Base-by-base conservation (phyloP, 2,888 invertebrate genomes). In the Dryomyza anilis region DNA sequence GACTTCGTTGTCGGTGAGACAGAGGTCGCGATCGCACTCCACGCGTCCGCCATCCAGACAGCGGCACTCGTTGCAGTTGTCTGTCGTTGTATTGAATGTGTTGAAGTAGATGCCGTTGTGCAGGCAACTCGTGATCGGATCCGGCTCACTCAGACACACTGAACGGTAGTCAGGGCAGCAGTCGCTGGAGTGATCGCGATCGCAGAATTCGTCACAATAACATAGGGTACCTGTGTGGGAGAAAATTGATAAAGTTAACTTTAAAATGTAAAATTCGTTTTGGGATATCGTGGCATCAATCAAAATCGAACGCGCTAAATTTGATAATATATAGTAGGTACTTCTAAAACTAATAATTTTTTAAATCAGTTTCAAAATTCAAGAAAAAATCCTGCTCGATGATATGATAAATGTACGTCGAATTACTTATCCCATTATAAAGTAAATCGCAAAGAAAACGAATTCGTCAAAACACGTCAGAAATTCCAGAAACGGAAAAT, bases 141-240 rank as follows among this genome's bases (percentile, higher is more conserved):
- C 77, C 2, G 74, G 71, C 43, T 79, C 74, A 8, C 89, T 88
- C 70, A 84, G 85, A 77, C 97, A 98, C 68, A 88, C 88, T 1
- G 87, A 85, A 80, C 87, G 88, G 81, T 91, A 98, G 83, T 98
- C 98, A 0, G 97, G 97, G 77, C 97, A 98, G 80, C 97, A 98
- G 81, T 97, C 97, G 39, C 87, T 86, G 10, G 84, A 81, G n/a
- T 69, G 68, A 0, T 87, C 87, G 33, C 91, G 85, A 78, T 93
- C 91, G 84, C 97, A 97, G 84, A 96, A 97, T 71, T 92, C 87
- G 82, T 98, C 98, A 82, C 98, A 98, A 83, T 98, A 98, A 83
- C 98, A 98, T 14, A 92, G 81, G 0, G 95, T 94, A 67, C 88
- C 95, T 90, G 76, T 10, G 70, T 27, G 3, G 6, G 19, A 3